These are phyloP conservation scores for Rhinoptilus africanus DNA, from an alignment of 2,113 vertebrate species.

Conservation along the genomic window DNA sequence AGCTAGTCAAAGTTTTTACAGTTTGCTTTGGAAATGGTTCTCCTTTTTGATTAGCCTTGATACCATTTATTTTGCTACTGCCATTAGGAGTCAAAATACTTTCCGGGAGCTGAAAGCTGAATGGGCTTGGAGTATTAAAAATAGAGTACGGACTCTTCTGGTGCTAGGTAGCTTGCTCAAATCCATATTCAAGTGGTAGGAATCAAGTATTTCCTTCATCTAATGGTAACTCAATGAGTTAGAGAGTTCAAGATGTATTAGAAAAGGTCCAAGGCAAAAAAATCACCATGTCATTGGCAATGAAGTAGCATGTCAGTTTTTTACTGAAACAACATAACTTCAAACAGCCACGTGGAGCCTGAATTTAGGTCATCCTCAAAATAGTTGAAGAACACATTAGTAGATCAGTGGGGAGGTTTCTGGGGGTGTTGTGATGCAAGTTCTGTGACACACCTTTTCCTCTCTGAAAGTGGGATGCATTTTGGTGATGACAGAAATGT, in stretches of 20 bases:
- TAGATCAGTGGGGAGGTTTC: not conserved
- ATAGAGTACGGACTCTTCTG: not conserved
- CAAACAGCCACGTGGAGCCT: not conserved
- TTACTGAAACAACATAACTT: not conserved
- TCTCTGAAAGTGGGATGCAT: not conserved
- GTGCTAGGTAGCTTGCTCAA: not conserved
- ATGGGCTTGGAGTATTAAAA: not conserved
- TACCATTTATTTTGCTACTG: not conserved
- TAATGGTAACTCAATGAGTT: not conserved
- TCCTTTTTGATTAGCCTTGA: not conserved
- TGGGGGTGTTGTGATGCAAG: not conserved
- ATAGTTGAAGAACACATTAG: not conserved
- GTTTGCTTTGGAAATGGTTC: not conserved
- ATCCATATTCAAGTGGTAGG: not conserved
- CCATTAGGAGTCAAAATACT: not conserved
- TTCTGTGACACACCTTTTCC: not conserved
- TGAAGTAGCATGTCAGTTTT: not conserved
- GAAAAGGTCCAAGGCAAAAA: not conserved
- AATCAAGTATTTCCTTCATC: not conserved
- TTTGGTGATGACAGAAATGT: not conserved
- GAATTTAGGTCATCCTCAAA: not conserved
- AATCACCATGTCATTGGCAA: not conserved
- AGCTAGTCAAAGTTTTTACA: not conserved
- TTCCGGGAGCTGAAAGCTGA: not conserved
- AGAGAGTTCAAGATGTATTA: not conserved